Percentiles rank a stretch among this genome's conserved stretches.
These are phyloP conservation scores for Pangasius macronema DNA, from an alignment of 2,797 vertebrate species.

Conservation along the genomic window DNA sequence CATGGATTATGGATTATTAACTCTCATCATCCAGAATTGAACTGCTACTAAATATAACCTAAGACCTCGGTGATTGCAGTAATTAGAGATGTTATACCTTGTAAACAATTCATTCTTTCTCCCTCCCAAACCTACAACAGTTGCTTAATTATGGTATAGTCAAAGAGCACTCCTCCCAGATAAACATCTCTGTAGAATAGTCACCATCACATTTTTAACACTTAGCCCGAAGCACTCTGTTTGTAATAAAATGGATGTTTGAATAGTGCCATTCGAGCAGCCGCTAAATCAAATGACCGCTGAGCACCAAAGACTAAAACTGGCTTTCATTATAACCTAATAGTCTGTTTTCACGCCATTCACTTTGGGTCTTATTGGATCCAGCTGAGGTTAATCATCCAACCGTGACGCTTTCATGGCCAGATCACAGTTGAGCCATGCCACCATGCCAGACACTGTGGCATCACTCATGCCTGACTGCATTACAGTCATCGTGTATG, in stretches of 20 bases:
- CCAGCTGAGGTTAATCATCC: slow-evolving; percentile 48
- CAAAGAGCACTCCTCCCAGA: background rate
- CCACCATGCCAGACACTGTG: slow-evolving; percentile 49
- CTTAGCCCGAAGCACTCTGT: slow-evolving; percentile 25
- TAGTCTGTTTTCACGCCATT: slow-evolving; percentile 48
- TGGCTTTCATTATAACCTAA: slow-evolving; percentile 44
- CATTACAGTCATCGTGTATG: slow-evolving; percentile 18
- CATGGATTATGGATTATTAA: background rate
- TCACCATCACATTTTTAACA: slow-evolving; percentile 40
- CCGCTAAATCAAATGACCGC: slow-evolving; percentile 32
- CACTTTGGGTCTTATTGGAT: slow-evolving; percentile 47
- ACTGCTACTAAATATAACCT: background rate
- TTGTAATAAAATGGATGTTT: slow-evolving; percentile 48
- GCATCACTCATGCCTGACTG: slow-evolving; percentile 45
- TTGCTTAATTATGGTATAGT: background rate
- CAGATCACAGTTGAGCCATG: slow-evolving; percentile 48
- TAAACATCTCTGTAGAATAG: slow-evolving; percentile 37
- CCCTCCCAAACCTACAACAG: slow-evolving; percentile 14
- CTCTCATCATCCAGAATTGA: background rate
- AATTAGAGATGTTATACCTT: background rate
- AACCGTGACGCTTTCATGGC: slow-evolving; percentile 40
- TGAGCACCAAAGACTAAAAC: slow-evolving; percentile 29
- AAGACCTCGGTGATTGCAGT: background rate
- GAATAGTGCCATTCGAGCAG: slow-evolving; percentile 38
- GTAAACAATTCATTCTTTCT: slow-evolving; percentile 25